Conservation (phyloP, 2,113 vertebrate genomes). For the Alligator mississippiensis region DNA sequence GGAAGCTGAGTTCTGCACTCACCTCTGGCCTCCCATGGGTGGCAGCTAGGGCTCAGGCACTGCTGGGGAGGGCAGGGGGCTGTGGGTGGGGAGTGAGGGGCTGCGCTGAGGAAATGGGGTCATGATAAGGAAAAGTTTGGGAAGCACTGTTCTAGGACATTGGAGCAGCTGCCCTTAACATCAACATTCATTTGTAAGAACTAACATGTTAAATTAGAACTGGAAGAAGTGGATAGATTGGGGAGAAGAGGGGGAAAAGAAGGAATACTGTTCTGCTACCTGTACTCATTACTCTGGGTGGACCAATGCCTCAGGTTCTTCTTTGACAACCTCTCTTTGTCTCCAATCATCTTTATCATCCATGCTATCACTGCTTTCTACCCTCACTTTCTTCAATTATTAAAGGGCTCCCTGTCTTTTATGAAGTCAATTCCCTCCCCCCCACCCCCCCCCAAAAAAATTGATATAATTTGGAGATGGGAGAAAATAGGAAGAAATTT, state of each 20-base stretch:
- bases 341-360: neutral
- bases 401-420: neutral
- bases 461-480: too few species aligned
- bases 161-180: neutral
- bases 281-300: neutral
- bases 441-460: too few species aligned
- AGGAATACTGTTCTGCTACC: neutral
- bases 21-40: too few species aligned
- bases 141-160: neutral
- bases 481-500: too few species aligned
- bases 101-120: too few species aligned
- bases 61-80: too few species aligned
- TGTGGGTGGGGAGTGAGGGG: too few species aligned
- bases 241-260: neutral
- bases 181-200: neutral
- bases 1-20: too few species aligned
- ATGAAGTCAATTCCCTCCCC: neutral
- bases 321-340: neutral
- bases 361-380: neutral
- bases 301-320: neutral
- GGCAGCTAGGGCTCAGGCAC: too few species aligned
- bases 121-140: too few species aligned
- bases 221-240: neutral
- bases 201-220: constrained; percentile 39
- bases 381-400: neutral